Evolutionary conservation across 2,888 invertebrate species (phyloP), one percentile per base, ranked within the genome.

Genomic region (Ethmia dodecea): DNA sequence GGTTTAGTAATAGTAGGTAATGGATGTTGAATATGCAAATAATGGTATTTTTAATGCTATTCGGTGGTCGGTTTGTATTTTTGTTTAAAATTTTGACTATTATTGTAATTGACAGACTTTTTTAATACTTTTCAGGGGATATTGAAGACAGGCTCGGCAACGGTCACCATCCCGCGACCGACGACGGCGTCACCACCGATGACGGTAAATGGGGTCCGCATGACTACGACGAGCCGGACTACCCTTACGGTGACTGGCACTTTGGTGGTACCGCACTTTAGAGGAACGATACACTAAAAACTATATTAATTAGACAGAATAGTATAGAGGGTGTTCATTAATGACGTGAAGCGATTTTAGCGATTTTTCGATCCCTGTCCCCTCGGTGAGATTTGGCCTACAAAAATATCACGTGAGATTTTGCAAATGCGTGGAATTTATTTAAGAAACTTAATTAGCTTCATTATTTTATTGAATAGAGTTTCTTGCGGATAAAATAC

Each of bases 181-280:
- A 54, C 11, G 62, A 60, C 33, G 67, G 52, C 8, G 8, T 22
- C 9, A n/a, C 22, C 48, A 66, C 64, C n/a, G 68, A 68, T 41
- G 78, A 79, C 45, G 79, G 83, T 84, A 83, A 83, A 68, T 77
- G 70, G 77, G n/a, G 9, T 18, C 68, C 67, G 71, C 48, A 54
- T 35, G 52, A 51, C 37, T 47, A 51, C 49, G 84, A 83, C 60
- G 77, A 73, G 52, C 52, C 76, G 30, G 84, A 84, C 65, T 71
- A 64, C 22, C 9, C 22, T 56, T 74, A 79, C 70, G 86, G 75
- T 81, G 76, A 75, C 62, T 86, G 50, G 49, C 28, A 25, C 31
- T 33, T 24, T 29, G 29, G n/a, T 33, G 26, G 13, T 10, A 13
- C 13, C n/a, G n/a, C n/a, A 31, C 13, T 13, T 22, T 22, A 5